phyloP scores from a whole-genome alignment of 2,797 vertebrate species.

The Periparus ater region DNA sequence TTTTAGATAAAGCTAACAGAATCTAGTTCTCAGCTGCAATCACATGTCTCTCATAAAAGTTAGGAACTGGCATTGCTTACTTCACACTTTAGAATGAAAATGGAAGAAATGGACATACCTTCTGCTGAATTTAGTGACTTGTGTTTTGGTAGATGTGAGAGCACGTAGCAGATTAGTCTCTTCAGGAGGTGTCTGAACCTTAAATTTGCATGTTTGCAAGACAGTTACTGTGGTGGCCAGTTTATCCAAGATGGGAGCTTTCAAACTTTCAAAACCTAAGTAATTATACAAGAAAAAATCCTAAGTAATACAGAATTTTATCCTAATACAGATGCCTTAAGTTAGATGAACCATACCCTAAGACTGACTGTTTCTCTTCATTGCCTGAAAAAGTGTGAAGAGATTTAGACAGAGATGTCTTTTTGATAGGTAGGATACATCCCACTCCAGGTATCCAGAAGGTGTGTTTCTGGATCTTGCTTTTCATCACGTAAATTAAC shows the following conservation, averaged over 20 bases:
- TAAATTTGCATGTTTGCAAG: background rate
- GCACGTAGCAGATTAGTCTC: background rate
- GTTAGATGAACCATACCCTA: background rate
- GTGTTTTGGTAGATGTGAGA: background rate
- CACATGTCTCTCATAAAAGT: rapidly evolving
- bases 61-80: background rate
- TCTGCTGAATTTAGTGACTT: background rate
- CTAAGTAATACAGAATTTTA: background rate
- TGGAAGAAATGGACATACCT: background rate
- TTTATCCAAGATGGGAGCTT: background rate
- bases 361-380: background rate
- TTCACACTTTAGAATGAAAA: background rate
- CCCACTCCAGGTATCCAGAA: background rate
- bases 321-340: background rate
- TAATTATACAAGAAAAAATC: background rate
- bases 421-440: background rate
- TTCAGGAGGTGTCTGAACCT: background rate
- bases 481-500: background rate
- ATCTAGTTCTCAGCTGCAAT: background rate
- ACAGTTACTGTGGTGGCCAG: background rate
- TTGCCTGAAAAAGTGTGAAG: background rate
- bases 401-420: background rate
- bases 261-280: background rate
- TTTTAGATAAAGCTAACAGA: background rate
- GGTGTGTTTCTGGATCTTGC: background rate